Percentiles rank a stretch among this genome's conserved stretches.
Conservation (phyloP, 2,797 vertebrate species). For the Calcarius lapponicus region DNA sequence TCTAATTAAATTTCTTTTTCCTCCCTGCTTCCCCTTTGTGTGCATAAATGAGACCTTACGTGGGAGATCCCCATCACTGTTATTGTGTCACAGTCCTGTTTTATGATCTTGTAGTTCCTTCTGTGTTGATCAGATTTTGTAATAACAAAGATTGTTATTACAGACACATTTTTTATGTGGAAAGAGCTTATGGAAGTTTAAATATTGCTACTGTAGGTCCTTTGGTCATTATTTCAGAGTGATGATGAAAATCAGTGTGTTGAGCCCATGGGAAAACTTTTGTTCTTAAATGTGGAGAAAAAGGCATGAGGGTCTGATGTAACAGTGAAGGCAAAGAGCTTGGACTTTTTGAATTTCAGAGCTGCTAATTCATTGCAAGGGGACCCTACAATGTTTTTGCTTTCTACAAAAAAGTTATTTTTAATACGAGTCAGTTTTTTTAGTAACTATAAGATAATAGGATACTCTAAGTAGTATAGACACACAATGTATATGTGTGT, state of each 20-base stretch:
- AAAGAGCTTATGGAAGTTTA: not conserved
- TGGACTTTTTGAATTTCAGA: not conserved
- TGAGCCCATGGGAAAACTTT: not conserved
- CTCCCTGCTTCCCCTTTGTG: not conserved
- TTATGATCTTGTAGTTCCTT: not conserved
- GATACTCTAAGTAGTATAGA: not conserved
- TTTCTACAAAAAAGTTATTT: not conserved
- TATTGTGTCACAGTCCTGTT: not conserved
- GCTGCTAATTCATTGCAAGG: not conserved
- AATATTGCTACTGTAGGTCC: not conserved
- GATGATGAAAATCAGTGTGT: not conserved
- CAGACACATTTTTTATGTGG: not conserved
- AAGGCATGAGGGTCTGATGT: not conserved
- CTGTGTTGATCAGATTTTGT: not conserved
- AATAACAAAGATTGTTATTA: not conserved
- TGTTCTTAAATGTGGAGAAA: not conserved
- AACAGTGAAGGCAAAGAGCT: not conserved
- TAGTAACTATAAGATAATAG: not conserved
- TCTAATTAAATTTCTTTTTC: conserved; percentile 26
- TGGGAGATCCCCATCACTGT: not conserved
- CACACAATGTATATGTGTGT: not conserved
- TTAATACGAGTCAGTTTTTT: not conserved
- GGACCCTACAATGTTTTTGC: not conserved
- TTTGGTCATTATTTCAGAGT: not conserved
- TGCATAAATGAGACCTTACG: not conserved